phyloP scores from a whole-genome alignment of 2,113 vertebrate species.

The Coturnix japonica region DNA sequence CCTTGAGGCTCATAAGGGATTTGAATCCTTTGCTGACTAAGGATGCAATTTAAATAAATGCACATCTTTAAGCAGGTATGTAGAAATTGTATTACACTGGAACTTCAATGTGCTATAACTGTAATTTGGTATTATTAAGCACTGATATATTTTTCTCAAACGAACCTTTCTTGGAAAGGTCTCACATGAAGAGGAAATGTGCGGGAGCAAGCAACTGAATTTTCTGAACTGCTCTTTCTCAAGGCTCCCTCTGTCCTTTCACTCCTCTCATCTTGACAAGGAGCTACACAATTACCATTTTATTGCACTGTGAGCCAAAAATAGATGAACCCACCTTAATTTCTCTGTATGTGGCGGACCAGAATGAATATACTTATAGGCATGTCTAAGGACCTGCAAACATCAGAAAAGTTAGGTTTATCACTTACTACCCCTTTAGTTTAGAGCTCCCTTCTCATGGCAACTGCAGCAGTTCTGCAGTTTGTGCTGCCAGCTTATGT shows the following conservation, averaged over 20 bases:
- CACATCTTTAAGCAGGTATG: neutral
- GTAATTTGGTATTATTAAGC: neutral
- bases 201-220: neutral
- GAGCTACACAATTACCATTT: neutral
- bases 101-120: neutral
- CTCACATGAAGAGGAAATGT: neutral
- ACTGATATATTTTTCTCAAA: neutral
- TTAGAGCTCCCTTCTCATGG: neutral
- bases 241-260: neutral
- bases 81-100: neutral
- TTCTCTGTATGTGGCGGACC: neutral
- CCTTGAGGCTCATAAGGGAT: slow-evolving; percentile 3
- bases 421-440: fast-evolving
- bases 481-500: neutral
- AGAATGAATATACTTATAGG: neutral
- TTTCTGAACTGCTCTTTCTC: slow-evolving; percentile 1
- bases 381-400: neutral
- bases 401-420: neutral
- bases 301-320: neutral
- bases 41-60: neutral
- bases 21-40: slow-evolving; percentile 53
- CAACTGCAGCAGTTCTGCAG: neutral
- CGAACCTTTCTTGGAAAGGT: neutral
- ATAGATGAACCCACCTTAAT: neutral
- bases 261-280: neutral